Conservation (phyloP, 2,888 invertebrate genomes). For the Cheilosia variabilis region DNA sequence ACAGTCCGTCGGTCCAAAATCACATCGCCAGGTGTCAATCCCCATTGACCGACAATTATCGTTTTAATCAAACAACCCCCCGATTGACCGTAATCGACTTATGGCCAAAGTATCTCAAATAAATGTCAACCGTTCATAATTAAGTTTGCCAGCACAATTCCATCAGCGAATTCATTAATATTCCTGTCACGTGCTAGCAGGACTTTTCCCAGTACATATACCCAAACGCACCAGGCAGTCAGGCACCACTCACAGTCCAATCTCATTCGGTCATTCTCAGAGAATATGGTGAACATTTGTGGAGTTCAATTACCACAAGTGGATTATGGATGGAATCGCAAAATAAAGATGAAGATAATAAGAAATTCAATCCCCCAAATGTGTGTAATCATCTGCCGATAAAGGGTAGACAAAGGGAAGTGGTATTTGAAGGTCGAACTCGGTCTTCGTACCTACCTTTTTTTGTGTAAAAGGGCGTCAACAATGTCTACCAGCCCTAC, state of each 20-base stretch:
- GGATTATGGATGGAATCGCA: constrained; percentile 7
- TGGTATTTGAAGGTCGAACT: background rate
- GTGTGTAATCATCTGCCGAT: background rate
- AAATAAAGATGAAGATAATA: background rate
- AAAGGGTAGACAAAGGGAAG: background rate
- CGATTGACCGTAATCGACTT: constrained; percentile 59
- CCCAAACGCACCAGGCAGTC: background rate
- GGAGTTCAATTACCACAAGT: constrained; percentile 48
- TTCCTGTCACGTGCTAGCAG: constrained; percentile 44
- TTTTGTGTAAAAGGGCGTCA: background rate
- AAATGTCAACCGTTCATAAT: constrained; percentile 64
- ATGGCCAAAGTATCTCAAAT: constrained; percentile 53
- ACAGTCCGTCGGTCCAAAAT: background rate
- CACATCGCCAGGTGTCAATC: constrained; percentile 22
- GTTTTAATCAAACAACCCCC: constrained; percentile 57
- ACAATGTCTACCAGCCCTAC: background rate
- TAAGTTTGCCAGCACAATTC: constrained; percentile 51
- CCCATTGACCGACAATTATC: constrained; percentile 57
- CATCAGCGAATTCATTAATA: constrained; percentile 38
- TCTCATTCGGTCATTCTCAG: background rate
- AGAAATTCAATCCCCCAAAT: constrained; percentile 12
- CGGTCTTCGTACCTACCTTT: background rate
- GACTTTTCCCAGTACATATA: constrained; percentile 1
- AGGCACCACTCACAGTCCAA: background rate
- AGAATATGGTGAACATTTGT: constrained; percentile 36